Base-by-base conservation (phyloP, 2,888 invertebrate species). In the Axea sp. region DNA sequence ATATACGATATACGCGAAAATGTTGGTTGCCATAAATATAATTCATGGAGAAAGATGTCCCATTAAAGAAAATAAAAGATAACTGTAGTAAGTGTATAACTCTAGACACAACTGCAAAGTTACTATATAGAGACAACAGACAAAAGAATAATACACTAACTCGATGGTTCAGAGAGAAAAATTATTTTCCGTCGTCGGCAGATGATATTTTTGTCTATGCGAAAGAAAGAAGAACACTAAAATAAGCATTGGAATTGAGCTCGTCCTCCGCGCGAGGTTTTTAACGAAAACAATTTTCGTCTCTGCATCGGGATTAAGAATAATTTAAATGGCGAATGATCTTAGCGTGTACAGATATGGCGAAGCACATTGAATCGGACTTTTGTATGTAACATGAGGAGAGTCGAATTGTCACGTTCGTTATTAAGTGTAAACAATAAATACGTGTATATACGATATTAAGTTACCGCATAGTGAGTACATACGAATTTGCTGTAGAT, bases 361-460 rank as follows among this genome's bases (percentile, higher is more conserved):
- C 73, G 73, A 73, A 67, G 67, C 67, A 67, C 73, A 67, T 73
- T 67, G 62, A 73, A 73, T 67, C 47, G 62, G 45, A 68, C 47
- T 73, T 73, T 73, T 73, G 68, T 73, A 68, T 73, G 64, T 73
- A 60, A 37, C 28, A 55, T 60, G 60, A 72, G 26, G 41, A 47
- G 24, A 69, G 28, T 69, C 35, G 39, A 35, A 69, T 47, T 69
- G 45, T 60, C 19, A 35, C 17, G 37, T 41, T 71, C 45, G 55
- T 62, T 64, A 57, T 14, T 71, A 57, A 35, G 4, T 64, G 47
- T 62, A 62, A 47, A 39, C 47, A 55, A 24, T 64, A 57, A 41
- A 64, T 69, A 37, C 26, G 57, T 71, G 57, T 71, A 71, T 37
- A 71, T 62, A 62, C 24, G 37, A 41, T 57, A 14, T 55, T 62